Conservation (phyloP, 2,888 invertebrate genomes). For the Abrostola tripartita region DNA sequence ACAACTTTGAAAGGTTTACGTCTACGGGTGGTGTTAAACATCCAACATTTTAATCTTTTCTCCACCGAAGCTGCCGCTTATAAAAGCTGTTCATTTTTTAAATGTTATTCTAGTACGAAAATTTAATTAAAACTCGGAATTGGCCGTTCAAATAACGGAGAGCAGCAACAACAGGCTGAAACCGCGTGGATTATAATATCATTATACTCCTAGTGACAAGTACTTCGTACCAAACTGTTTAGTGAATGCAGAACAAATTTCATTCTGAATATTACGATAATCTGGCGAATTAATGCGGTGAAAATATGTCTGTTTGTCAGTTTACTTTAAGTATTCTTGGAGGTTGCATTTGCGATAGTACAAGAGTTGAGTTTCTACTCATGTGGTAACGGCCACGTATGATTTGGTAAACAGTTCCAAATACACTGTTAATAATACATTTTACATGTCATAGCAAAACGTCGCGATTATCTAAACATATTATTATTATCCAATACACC, state of each 20-base stretch:
- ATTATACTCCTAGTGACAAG: constrained; percentile 58
- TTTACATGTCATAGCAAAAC: too few relatives aligned
- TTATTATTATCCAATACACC: too few relatives aligned
- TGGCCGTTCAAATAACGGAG: constrained; percentile 62
- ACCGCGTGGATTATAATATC: constrained; percentile 64
- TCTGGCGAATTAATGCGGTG: not conserved
- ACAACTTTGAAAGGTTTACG: constrained; percentile 30
- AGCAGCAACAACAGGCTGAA: constrained; percentile 64
- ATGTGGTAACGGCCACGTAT: too few relatives aligned
- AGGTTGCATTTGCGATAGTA: too few relatives aligned
- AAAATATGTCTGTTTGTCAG: not conserved
- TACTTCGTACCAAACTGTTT: constrained; percentile 15
- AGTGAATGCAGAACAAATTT: constrained; percentile 9
- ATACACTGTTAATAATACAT: too few relatives aligned
- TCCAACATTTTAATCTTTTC: constrained; percentile 49
- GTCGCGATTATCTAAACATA: too few relatives aligned
- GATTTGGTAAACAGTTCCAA: too few relatives aligned
- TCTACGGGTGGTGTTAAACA: constrained; percentile 27
- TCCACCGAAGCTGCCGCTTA: constrained; percentile 51
- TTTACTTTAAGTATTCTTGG: too few relatives aligned
- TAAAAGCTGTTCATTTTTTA: constrained; percentile 64
- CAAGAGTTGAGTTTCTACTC: too few relatives aligned
- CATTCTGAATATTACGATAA: constrained; percentile 1
- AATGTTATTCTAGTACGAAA: constrained; percentile 65
- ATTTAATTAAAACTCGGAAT: constrained; percentile 78